These are phyloP conservation scores for Cetoscarus ocellatus DNA, from an alignment of 2,797 vertebrate genomes.

Conservation along the genomic window DNA sequence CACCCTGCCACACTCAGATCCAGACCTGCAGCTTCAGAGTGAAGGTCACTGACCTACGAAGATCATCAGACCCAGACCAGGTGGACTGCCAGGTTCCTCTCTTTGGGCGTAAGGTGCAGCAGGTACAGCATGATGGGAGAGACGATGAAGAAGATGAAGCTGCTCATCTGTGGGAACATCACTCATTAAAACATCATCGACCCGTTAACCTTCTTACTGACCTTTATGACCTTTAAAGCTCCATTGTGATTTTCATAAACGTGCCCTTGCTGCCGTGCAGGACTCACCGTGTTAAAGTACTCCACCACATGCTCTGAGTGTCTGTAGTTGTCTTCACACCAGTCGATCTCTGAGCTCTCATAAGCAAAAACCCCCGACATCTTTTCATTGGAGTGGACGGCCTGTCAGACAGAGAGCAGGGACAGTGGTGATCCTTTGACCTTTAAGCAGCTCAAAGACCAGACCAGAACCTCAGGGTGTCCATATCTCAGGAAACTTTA, in stretches of 20 bases:
- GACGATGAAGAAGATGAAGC: constrained; percentile 89
- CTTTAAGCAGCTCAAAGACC: too few species aligned
- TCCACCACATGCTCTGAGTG: constrained; percentile 90
- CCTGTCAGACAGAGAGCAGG: constrained; percentile 56
- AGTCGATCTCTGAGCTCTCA: constrained; percentile 94
- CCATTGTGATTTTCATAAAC: too few species aligned
- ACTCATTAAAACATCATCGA: background rate
- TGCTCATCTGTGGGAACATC: constrained; percentile 89
- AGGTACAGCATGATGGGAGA: constrained; percentile 91
- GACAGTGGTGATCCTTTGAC: too few species aligned
- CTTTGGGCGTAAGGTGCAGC: constrained; percentile 87
- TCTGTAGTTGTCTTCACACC: constrained; percentile 95
- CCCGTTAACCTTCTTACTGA: too few species aligned
- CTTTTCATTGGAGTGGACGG: constrained; percentile 65
- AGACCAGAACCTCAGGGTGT: too few species aligned
- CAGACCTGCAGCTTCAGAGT: too few species aligned
- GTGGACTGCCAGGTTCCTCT: constrained; percentile 83
- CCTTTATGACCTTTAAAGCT: too few species aligned
- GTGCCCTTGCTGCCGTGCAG: too few species aligned
- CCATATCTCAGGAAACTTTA: too few species aligned
- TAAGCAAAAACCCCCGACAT: constrained; percentile 91
- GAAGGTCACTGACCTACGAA: constrained; percentile 87
- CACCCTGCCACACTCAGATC: too few species aligned
- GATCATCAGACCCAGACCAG: constrained; percentile 85
- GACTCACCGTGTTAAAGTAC: constrained; percentile 96